Conservation (phyloP, 2,888 invertebrate species). For the Drosophila falleni region DNA sequence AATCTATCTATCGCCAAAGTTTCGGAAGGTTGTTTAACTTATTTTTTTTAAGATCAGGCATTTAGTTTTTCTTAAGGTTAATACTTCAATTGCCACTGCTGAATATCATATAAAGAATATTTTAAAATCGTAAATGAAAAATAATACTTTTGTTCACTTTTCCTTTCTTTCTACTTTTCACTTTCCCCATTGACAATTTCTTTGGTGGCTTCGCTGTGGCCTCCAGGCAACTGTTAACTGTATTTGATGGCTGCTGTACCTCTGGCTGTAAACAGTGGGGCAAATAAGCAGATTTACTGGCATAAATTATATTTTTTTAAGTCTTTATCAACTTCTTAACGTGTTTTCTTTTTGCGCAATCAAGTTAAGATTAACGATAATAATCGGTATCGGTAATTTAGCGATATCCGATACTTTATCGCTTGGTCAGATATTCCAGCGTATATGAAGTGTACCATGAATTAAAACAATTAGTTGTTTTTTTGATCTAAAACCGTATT, state of each 20-base stretch:
- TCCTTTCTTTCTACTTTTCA: neutral
- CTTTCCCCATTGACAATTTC: conserved; percentile 21
- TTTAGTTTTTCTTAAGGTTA: neutral
- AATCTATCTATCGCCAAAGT: neutral
- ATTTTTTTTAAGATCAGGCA: neutral
- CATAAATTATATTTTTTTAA: neutral
- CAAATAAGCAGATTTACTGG: neutral
- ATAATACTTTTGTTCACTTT: neutral
- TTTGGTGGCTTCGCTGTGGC: conserved; percentile 39
- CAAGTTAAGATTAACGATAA: too few relatives aligned
- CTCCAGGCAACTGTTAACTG: conserved; percentile 6
- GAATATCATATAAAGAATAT: neutral
- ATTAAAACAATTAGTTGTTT: too few relatives aligned
- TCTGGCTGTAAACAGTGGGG: neutral
- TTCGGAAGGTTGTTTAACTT: neutral
- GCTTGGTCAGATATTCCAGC: too few relatives aligned
- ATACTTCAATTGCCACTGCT: neutral
- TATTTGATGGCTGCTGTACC: conserved; percentile 11
- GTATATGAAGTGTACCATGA: too few relatives aligned
- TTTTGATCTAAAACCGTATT: too few relatives aligned
- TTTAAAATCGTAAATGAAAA: neutral
- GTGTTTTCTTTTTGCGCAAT: too few relatives aligned
- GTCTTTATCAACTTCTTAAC: too few relatives aligned
- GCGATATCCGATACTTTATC: too few relatives aligned
- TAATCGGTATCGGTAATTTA: too few relatives aligned